Conservation (phyloP, 1,140 invertebrate genomes). For the Hyposmocoma kahamanoa region DNA sequence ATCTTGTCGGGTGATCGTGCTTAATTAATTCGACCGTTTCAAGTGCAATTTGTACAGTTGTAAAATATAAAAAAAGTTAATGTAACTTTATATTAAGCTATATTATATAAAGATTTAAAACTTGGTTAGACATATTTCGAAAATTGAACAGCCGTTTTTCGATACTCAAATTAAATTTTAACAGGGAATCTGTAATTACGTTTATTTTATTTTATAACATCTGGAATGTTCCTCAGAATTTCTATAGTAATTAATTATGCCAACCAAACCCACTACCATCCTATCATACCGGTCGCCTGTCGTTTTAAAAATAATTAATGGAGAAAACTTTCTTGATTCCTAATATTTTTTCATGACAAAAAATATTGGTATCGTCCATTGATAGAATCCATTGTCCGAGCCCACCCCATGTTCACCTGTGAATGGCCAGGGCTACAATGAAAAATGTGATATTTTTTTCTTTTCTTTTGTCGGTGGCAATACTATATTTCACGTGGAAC, state of each 20-base stretch:
- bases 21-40: too few species aligned
- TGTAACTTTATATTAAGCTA: too few species aligned
- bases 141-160: not conserved
- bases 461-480: conserved; percentile 63
- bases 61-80: too few species aligned
- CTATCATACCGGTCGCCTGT: conserved; percentile 9
- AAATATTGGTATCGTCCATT: conserved; percentile 59
- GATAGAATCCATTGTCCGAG: conserved; percentile 53
- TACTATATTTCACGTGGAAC: conserved; percentile 68
- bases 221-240: not conserved
- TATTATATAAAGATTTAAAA: too few species aligned
- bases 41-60: too few species aligned
- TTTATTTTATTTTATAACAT: too few species aligned
- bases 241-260: not conserved
- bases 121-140: too few species aligned
- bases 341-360: conserved; percentile 38
- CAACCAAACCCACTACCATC: not conserved
- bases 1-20: too few species aligned
- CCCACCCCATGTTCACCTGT: conserved; percentile 58
- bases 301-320: conserved; percentile 42
- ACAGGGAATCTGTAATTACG: not conserved
- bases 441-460: conserved; percentile 51
- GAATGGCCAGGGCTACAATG: conserved; percentile 58
- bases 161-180: not conserved
- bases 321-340: conserved; percentile 24